These are phyloP conservation scores for Ptychodera flava DNA, from an alignment of 35 echinoderm and acorn worm genomes.

Conservation along the genomic window DNA sequence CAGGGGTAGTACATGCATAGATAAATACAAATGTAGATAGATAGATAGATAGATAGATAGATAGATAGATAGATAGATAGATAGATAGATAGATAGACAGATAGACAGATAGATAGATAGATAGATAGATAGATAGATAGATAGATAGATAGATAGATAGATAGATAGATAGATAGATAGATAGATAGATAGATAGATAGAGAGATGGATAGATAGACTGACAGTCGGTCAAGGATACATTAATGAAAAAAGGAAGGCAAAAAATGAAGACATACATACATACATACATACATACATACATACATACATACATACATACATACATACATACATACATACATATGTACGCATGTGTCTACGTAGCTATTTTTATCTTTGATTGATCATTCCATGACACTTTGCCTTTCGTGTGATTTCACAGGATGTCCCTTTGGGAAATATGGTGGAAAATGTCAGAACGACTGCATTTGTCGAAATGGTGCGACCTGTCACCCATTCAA, in stretches of 20 bases:
- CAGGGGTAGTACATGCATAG: too few relatives aligned
- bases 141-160: not conserved
- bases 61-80: not conserved
- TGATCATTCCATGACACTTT: too few relatives aligned
- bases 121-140: not conserved
- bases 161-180: not conserved
- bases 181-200: not conserved
- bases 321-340: too few relatives aligned
- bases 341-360: too few relatives aligned
- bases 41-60: not conserved
- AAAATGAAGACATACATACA: too few relatives aligned
- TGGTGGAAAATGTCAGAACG: not conserved
- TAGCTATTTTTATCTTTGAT: too few relatives aligned
- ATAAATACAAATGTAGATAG: not conserved
- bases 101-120: not conserved
- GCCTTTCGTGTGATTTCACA: not conserved
- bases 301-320: too few relatives aligned
- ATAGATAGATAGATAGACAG: not conserved
- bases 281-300: too few relatives aligned
- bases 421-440: not conserved
- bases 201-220: not conserved
- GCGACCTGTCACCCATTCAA: not conserved
- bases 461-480: not conserved
- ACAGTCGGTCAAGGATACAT: not conserved
- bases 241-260: too few relatives aligned